A percentile compares a stretch with the other conserved stretches of the same genome.
These are phyloP conservation scores for Pogonomyrmex californicus DNA, from an alignment of 1,140 invertebrate genomes.

Conservation along the genomic window DNA sequence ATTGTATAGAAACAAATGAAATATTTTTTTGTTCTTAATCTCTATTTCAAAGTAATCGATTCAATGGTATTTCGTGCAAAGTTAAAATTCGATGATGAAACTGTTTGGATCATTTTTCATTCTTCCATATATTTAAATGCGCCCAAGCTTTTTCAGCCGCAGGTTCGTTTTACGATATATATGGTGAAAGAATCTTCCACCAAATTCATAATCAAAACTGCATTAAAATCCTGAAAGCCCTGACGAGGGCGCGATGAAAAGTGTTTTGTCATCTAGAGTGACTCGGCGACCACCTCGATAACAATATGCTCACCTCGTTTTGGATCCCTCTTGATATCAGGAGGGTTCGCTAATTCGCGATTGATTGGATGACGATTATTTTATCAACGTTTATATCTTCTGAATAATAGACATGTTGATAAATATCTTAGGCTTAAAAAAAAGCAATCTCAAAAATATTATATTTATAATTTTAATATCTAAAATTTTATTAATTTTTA, in stretches of 20 bases:
- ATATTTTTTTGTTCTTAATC: background rate
- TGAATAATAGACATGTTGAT: constrained; percentile 52
- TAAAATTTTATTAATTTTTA: background rate
- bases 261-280: constrained; percentile 78
- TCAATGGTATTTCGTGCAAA: constrained; percentile 43
- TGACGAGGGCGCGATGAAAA: constrained; percentile 74
- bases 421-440: constrained; percentile 34
- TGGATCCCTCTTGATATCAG: constrained; percentile 36
- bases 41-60: background rate
- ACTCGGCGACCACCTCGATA: constrained; percentile 56
- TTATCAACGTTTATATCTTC: background rate
- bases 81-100: constrained; percentile 67
- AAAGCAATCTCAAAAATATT: background rate
- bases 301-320: constrained; percentile 74
- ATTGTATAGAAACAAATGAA: background rate
- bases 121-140: constrained; percentile 44
- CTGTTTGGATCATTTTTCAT: constrained; percentile 16
- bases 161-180: constrained; percentile 62
- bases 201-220: constrained; percentile 77
- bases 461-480: background rate
- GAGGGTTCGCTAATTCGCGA: background rate
- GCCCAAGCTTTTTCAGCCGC: constrained; percentile 37
- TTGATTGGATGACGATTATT: constrained; percentile 47
- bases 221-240: constrained; percentile 79
- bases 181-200: constrained; percentile 43